These are phyloP conservation scores for Zaprionus obscuricornis DNA, from an alignment of 2,888 invertebrate genomes.

Conservation along the genomic window DNA sequence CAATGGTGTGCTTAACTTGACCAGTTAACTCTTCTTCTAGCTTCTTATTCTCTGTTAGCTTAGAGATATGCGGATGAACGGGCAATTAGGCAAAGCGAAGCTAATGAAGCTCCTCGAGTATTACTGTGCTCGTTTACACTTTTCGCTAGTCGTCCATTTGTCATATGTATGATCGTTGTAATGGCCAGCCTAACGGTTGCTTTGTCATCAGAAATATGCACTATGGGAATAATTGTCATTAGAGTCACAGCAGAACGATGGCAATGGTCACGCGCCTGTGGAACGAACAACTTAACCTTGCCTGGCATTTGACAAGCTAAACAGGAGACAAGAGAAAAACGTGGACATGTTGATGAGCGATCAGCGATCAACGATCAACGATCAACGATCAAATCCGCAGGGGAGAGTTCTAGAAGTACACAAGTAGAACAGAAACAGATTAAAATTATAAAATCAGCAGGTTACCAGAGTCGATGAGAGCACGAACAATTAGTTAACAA, in stretches of 20 bases:
- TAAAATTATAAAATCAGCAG: conserved; percentile 41
- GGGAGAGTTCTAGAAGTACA: conserved; percentile 19
- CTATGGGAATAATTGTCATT: conserved; percentile 67
- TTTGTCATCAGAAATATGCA: conserved; percentile 27
- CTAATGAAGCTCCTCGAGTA: conserved; percentile 24
- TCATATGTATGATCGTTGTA: conserved; percentile 46
- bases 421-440: conserved; percentile 25
- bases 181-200: conserved; percentile 37
- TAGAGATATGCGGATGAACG: conserved; percentile 31
- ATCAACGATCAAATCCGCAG: conserved; percentile 33
- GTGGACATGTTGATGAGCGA: conserved; percentile 51
- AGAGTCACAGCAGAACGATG: conserved; percentile 14
- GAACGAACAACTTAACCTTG: conserved; percentile 61
- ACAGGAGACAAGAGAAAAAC: conserved; percentile 41
- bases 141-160: conserved; percentile 41
- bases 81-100: conserved; percentile 39
- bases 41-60: not conserved
- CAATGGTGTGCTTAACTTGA: conserved; percentile 10
- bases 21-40: not conserved
- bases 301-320: conserved; percentile 43
- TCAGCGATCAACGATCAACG: conserved; percentile 14
- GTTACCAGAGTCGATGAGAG: conserved; percentile 41
- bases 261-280: conserved; percentile 43
- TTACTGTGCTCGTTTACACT: conserved; percentile 6
- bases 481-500: conserved; percentile 62